Evolutionary conservation across 2,113 vertebrate species (phyloP), one percentile per base, ranked within the genome.

Genomic region (Alosa alosa): DNA sequence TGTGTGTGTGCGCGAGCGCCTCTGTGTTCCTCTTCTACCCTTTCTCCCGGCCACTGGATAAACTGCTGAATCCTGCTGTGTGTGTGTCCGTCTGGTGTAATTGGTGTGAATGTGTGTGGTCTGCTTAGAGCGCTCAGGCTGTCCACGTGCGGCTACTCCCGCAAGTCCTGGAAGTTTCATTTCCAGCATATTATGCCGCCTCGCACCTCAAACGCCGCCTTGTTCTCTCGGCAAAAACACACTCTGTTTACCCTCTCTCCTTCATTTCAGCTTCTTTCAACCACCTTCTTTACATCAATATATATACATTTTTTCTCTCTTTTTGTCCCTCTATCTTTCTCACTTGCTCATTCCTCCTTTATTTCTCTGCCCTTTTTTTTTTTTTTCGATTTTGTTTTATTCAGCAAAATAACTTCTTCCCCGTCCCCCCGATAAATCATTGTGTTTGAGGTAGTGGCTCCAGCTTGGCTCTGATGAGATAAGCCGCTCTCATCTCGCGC

Each of bases 401-500:
- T 88, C 85, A 91, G 89, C 93, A 94, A 94, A 96, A 94, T 95
- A 96, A 95, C 95, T 93, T 89, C 91, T 92, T 92, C 91, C 89
- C 92, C 90, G 45, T 88, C 83, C 91, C 89, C 93, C 93, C 95
- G 93, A 94, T 95, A 94, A 94, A 94, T 94, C 93, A 92, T 89
- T 92, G 94, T 96, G 94, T 96, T 96, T 94, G 90, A 89, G 87
- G 91, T 89, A 86, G 88, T 90, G 93, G 92, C 92, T 92, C 94
- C 96, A 95, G 95, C 95, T 92, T 95, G 90, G 93, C 91, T 94
- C 89, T 96, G 96, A 97, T 96, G 96, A 97, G 97, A 97, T 96
- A 97, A 96, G 64, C 95, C 93, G 93, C 94, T 96, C 97, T 96
- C 96, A 96, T 97, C 96, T 97, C 95, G 94, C 92, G 93, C 94